These are phyloP conservation scores for Hyphantria cunea DNA, from an alignment of 1,140 invertebrate genomes.

Conservation along the genomic window DNA sequence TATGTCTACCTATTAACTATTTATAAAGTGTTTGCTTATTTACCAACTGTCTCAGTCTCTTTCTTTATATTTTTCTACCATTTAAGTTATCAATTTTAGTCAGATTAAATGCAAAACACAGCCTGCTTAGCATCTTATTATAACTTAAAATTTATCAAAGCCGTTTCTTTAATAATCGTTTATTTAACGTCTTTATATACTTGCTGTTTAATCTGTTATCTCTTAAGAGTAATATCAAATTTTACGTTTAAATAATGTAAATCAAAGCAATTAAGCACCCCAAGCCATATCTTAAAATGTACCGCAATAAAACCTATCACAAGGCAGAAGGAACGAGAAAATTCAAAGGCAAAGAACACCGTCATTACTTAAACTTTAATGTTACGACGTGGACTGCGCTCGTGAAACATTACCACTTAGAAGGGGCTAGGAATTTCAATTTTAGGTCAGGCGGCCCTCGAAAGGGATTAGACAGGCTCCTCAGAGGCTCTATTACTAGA, in stretches of 20 bases:
- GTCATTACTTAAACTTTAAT: conserved; percentile 42
- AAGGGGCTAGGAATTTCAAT: conserved; percentile 42
- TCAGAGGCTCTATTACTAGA: conserved; percentile 29
- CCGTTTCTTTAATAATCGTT: too few species aligned
- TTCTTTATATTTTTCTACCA: too few species aligned
- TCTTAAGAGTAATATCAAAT: neutral
- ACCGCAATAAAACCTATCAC: conserved; percentile 35
- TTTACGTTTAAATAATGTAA: conserved; percentile 3
- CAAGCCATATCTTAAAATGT: conserved; percentile 18
- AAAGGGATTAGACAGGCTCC: conserved; percentile 37
- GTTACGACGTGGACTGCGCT: conserved; percentile 36
- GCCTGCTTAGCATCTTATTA: too few species aligned
- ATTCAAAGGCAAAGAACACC: conserved; percentile 27
- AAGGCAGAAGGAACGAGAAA: conserved; percentile 29
- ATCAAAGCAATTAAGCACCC: conserved; percentile 23
- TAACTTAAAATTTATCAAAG: neutral
- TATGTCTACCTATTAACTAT: too few species aligned
- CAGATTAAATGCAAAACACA: too few species aligned
- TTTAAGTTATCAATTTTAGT: too few species aligned
- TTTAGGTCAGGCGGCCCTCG: conserved; percentile 39
- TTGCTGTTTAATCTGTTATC: neutral
- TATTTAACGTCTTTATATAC: neutral
- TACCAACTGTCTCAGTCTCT: too few species aligned
- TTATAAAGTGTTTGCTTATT: too few species aligned
- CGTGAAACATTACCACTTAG: conserved; percentile 38